Percentiles rank a stretch among this genome's conserved stretches.
Conservation (phyloP, 2,888 invertebrate species). For the Eupithecia subumbrata region DNA sequence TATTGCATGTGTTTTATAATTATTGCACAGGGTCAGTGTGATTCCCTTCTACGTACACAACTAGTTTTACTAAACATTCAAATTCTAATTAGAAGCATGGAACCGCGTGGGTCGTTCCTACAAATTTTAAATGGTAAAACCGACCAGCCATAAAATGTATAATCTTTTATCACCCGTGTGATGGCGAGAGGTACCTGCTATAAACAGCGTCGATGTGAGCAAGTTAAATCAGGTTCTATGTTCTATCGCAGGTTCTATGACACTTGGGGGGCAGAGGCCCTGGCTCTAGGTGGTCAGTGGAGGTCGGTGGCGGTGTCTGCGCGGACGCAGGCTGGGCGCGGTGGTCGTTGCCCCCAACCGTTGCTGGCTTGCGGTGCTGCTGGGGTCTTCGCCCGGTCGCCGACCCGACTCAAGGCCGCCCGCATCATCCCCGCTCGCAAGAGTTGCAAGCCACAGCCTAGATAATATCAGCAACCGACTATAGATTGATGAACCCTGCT, state of each 20-base stretch:
- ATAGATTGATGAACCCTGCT: slow-evolving; percentile 52
- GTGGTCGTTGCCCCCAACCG: slow-evolving; percentile 83
- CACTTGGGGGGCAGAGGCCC: slow-evolving; percentile 45
- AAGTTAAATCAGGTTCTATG: slow-evolving; percentile 31
- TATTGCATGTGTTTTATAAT: not conserved
- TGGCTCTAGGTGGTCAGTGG: slow-evolving; percentile 50
- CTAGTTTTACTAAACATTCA: not conserved
- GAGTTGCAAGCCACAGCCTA: slow-evolving; percentile 55
- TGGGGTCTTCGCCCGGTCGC: slow-evolving; percentile 83
- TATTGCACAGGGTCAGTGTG: not conserved
- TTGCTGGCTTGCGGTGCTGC: slow-evolving; percentile 81
- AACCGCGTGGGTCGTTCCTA: slow-evolving; percentile 8
- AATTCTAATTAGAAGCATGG: not conserved
- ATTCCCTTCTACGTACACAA: not conserved
- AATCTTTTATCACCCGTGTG: slow-evolving; percentile 24
- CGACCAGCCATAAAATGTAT: slow-evolving; percentile 20
- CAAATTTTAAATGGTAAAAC: slow-evolving; percentile 16
- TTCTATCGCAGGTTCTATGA: slow-evolving; percentile 37
- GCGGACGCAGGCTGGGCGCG: slow-evolving; percentile 66
- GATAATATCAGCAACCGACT: slow-evolving; percentile 62
- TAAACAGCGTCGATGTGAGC: slow-evolving; percentile 22
- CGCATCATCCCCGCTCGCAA: slow-evolving; percentile 77
- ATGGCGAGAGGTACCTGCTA: slow-evolving; percentile 13
- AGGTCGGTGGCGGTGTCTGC: slow-evolving; percentile 68
- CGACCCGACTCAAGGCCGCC: slow-evolving; percentile 82